Evolutionary conservation across 1,140 invertebrate species (phyloP).

Genomic region (Zaprionus vittiger): DNA sequence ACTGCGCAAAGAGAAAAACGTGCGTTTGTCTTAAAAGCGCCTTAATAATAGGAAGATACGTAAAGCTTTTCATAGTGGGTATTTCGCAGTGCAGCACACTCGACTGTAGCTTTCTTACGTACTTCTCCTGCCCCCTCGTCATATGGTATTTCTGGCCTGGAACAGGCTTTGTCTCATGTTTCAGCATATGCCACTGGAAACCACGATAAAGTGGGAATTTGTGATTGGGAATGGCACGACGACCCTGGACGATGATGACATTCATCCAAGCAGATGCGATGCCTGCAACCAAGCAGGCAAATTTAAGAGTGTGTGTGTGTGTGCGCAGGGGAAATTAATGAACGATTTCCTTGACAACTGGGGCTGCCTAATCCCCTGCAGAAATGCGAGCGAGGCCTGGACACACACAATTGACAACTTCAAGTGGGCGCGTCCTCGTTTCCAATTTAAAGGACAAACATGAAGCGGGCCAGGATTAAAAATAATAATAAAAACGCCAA

Average conservation of each 20-base stretch:
- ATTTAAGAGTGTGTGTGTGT: not conserved
- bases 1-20: too few species aligned
- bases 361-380: conserved; percentile 12
- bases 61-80: too few species aligned
- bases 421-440: conserved; percentile 26
- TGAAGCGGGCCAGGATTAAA: conserved; percentile 12
- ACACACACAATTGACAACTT: not conserved
- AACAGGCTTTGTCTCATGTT: conserved; percentile 60
- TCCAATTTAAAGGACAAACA: conserved; percentile 8
- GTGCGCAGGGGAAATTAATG: conserved; percentile 11
- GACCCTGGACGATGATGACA: not conserved
- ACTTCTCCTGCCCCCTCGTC: not conserved
- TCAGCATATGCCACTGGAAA: conserved; percentile 66
- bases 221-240: not conserved
- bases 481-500: conserved; percentile 60
- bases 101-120: too few species aligned
- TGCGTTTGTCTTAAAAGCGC: too few species aligned
- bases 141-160: not conserved
- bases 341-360: conserved; percentile 39
- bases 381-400: not conserved
- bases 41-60: too few species aligned
- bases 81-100: too few species aligned
- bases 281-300: not conserved
- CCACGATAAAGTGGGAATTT: conserved; percentile 30
- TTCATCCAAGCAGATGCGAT: too few species aligned